Base-by-base conservation (phyloP, 2,797 vertebrate genomes). In the Poeciliopsis turneri region DNA sequence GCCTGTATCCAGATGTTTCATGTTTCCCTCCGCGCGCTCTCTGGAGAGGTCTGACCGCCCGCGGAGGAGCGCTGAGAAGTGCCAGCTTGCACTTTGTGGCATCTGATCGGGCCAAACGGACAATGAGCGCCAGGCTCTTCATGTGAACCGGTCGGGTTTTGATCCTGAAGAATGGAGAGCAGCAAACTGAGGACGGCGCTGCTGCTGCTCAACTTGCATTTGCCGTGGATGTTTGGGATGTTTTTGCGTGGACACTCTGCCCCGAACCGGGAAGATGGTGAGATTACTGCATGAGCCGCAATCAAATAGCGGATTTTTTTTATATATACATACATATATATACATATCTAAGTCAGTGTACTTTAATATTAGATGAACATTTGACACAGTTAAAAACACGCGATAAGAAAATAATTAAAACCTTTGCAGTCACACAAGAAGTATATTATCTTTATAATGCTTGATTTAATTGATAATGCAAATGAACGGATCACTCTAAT, bases 1-100 rank as follows among this genome's bases (percentile, higher is more conserved):
- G 90, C 79, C 82, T 68, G 86, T 84, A 88, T 93, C 94, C 95
- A 96, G 95, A 95, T 96, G 95, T 95, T 95, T 90, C 84, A 87
- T 87, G 91, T 94, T 93, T 87, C 81, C 81, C 84, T 61, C 43
- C 68, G 86, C 83, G 89, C 55, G 86, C 82, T 86, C 82, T 82
- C 73, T 82, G 84, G 75, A 78, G 76, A 83, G 13, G 20, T 85
- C 82, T 57, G 69, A 84, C 79, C 69, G 16, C 57, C 57, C 30
- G 41, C 23, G 59, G 33, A 47, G 77, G 78, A 76, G 73, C 75
- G 74, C 51, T 46, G 73, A 53, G 70, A 71, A 41, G 76, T 64
- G 68, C 53, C 1, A 75, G 41, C 13, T 36, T 55, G 13, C 57
- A 28, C 28, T 74, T 66, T 72, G 47, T 85, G 75, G 61, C 76